These are phyloP conservation scores for Ectemnius continuus DNA, from an alignment of 2,888 invertebrate species.

Conservation along the genomic window DNA sequence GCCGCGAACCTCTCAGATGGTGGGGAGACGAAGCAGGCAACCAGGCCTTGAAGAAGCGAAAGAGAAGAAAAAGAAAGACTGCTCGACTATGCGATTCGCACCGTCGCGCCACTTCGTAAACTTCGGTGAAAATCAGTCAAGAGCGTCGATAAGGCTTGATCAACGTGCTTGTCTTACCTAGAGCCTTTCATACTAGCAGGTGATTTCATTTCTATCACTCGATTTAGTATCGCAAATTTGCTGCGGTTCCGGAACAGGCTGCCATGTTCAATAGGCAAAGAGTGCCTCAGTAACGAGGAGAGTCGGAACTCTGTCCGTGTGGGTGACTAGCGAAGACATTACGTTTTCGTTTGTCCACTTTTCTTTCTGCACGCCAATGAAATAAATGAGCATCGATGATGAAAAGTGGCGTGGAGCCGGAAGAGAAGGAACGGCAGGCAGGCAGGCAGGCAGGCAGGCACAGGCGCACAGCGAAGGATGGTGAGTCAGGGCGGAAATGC, in stretches of 20 bases:
- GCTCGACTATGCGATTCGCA: slow-evolving; percentile 39
- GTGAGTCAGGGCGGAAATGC: slow-evolving; percentile 14
- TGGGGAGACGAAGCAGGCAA: slow-evolving; percentile 38
- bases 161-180: not conserved
- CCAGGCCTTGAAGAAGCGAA: slow-evolving; percentile 59
- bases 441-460: not conserved
- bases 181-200: not conserved
- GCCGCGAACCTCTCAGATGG: slow-evolving; percentile 39
- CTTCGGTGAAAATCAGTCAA: slow-evolving; percentile 28
- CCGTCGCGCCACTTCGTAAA: slow-evolving; percentile 27
- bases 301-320: too few relatives aligned
- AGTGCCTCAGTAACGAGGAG: too few relatives aligned
- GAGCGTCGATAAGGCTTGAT: not conserved
- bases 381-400: not conserved
- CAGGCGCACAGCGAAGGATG: not conserved
- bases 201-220: too few relatives aligned
- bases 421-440: not conserved
- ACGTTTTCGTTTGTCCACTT: too few relatives aligned
- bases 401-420: not conserved
- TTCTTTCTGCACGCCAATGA: not conserved
- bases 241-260: too few relatives aligned
- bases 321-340: too few relatives aligned
- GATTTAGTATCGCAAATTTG: too few relatives aligned
- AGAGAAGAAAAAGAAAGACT: slow-evolving; percentile 49
- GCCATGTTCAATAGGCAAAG: too few relatives aligned